Percentiles rank a stretch among this genome's conserved stretches.
phyloP scores from a whole-genome alignment of 1,140 invertebrate genomes.

The Pygmarrhopalites habei region DNA sequence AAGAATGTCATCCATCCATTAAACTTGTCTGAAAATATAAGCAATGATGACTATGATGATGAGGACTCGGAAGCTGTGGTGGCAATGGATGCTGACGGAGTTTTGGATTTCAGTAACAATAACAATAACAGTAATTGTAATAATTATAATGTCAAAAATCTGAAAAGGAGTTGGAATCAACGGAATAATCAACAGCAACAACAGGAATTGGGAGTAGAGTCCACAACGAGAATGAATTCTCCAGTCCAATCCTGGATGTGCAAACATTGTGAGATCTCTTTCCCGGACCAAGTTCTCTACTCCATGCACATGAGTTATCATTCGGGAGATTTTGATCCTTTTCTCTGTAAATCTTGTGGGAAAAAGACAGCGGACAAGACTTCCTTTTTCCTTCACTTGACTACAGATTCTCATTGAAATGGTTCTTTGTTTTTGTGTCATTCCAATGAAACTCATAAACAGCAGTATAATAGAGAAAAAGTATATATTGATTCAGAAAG shows the following conservation, averaged over 20 bases:
- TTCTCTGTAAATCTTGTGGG: constrained; percentile 91
- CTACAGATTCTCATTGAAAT: constrained; percentile 61
- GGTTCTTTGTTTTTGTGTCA: too few relatives aligned
- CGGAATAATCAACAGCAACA: too few relatives aligned
- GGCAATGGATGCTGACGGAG: constrained; percentile 25
- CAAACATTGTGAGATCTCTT: constrained; percentile 79
- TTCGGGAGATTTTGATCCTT: constrained; percentile 71
- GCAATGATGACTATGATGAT: constrained; percentile 41
- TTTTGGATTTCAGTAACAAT: constrained; percentile 37
- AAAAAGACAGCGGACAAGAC: constrained; percentile 70
- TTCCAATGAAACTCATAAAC: too few relatives aligned
- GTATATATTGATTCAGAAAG: too few relatives aligned
- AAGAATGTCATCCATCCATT: constrained; percentile 41
- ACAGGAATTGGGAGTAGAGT: too few relatives aligned
- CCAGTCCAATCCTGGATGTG: constrained; percentile 56
- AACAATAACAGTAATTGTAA: constrained; percentile 17
- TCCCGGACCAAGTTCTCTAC: constrained; percentile 84
- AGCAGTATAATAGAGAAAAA: too few relatives aligned
- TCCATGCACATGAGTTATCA: constrained; percentile 95
- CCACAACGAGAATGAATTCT: too few relatives aligned
- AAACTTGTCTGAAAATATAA: too few relatives aligned
- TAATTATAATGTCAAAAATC: constrained; percentile 7
- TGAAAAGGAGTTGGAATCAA: too few relatives aligned
- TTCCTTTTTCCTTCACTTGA: constrained; percentile 86
- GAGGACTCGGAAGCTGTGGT: constrained; percentile 23